Percentiles rank a stretch among this genome's conserved stretches.
Conservation (phyloP, 2,888 invertebrate genomes). For the Cataglyphis altisquamis region DNA sequence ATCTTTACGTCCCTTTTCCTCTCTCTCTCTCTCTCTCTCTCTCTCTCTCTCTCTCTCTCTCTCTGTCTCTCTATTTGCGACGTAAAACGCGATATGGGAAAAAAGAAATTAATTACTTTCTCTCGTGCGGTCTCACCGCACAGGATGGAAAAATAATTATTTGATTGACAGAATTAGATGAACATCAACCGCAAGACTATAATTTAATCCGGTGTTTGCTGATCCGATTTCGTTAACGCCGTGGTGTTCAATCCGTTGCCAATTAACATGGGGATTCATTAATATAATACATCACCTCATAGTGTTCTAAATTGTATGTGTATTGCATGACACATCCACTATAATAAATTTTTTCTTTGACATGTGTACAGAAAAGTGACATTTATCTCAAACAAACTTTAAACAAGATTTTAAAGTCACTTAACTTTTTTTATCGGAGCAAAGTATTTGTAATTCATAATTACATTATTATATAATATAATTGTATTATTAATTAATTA, state of each 20-base stretch:
- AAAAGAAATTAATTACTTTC: conserved; percentile 71
- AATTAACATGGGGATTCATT: conserved; percentile 19
- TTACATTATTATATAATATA: neutral
- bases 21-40: neutral
- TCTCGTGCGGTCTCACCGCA: conserved; percentile 65
- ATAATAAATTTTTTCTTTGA: neutral
- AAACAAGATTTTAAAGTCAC: neutral
- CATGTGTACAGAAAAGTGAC: neutral
- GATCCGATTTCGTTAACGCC: conserved; percentile 35
- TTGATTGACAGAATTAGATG: conserved; percentile 76
- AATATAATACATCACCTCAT: neutral
- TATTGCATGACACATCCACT: neutral
- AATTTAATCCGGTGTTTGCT: conserved; percentile 52
- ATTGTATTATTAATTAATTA: neutral
- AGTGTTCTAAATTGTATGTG: neutral
- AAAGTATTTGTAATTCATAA: neutral
- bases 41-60: neutral
- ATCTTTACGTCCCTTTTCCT: conserved; percentile 41
- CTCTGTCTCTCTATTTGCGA: neutral
- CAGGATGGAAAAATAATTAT: conserved; percentile 60
- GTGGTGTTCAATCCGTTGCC: neutral
- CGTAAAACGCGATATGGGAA: conserved; percentile 62
- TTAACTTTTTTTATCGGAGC: neutral
- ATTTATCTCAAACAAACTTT: neutral
- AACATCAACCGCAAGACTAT: conserved; percentile 52